phyloP scores from a whole-genome alignment of 2,113 vertebrate species.

The Apistogramma diplotaenia region DNA sequence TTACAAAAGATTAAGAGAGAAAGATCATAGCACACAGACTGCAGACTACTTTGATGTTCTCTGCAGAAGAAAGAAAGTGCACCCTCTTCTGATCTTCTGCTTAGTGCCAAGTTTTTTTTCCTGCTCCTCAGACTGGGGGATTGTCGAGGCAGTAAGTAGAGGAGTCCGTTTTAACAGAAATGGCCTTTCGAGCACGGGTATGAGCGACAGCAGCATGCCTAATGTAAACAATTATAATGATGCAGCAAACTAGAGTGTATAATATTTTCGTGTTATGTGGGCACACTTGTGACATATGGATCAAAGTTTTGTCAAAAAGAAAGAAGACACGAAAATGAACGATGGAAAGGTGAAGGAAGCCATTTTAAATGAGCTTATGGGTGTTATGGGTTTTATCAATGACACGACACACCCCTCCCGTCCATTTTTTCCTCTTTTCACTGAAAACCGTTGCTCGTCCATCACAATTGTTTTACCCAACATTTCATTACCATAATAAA shows the following conservation, averaged over 20 bases:
- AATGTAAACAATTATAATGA: not conserved
- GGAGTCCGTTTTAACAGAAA: slow-evolving; percentile 15
- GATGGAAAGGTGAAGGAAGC: not conserved
- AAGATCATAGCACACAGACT: slow-evolving; percentile 18
- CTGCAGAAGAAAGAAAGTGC: slow-evolving; percentile 11
- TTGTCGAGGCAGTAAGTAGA: not conserved
- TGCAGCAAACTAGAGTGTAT: not conserved
- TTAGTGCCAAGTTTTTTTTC: slow-evolving; percentile 13
- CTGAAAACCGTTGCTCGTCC: slow-evolving; percentile 52
- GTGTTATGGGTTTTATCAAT: slow-evolving; percentile 69
- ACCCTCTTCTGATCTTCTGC: slow-evolving; percentile 36
- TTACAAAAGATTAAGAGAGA: slow-evolving; percentile 21
- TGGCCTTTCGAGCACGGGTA: not conserved
- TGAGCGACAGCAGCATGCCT: not conserved
- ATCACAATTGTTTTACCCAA: slow-evolving; percentile 66
- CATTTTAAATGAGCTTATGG: slow-evolving; percentile 41
- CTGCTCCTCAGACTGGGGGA: not conserved
- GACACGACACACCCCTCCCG: slow-evolving; percentile 38
- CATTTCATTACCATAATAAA: slow-evolving; percentile 76
- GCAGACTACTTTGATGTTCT: slow-evolving; percentile 41
- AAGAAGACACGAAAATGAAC: not conserved
- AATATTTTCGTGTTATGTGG: not conserved
- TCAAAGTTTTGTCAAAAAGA: slow-evolving; percentile 2
- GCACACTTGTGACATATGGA: not conserved
- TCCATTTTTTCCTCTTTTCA: slow-evolving; percentile 33